phyloP scores from a whole-genome alignment of 2,113 vertebrate species.

The Phyllostomus hastatus region DNA sequence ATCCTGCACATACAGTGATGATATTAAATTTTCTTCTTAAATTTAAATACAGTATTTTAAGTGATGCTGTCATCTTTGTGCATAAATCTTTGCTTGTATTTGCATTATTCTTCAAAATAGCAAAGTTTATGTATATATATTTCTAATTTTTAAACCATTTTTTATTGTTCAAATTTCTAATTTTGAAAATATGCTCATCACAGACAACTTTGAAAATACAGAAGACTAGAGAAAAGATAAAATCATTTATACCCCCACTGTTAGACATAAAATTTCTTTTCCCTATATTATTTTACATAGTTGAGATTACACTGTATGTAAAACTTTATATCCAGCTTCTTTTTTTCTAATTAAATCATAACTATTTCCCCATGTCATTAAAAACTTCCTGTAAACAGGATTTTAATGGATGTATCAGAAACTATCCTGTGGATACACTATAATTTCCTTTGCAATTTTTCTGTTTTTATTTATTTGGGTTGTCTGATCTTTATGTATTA shows the following conservation, averaged over 20 bases:
- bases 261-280: slow-evolving; percentile 17
- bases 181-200: background rate
- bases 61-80: background rate
- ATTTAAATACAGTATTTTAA: background rate
- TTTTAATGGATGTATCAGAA: background rate
- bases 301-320: background rate
- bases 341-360: background rate
- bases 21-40: background rate
- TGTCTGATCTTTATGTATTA: background rate
- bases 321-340: background rate
- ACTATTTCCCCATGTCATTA: background rate
- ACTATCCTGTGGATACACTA: background rate
- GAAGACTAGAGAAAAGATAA: background rate
- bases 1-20: background rate
- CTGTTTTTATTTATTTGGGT: background rate
- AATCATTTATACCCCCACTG: background rate
- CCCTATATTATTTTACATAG: background rate
- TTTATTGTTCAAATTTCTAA: background rate
- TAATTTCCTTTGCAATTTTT: background rate
- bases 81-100: background rate
- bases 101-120: background rate
- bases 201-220: background rate
- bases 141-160: too few relatives aligned
- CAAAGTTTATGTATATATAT: background rate
- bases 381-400: background rate